A percentile compares a stretch with the other conserved stretches of the same genome.
These are phyloP conservation scores for Nematopogon swammerdamellus DNA, from an alignment of 2,888 invertebrate species.

Conservation along the genomic window DNA sequence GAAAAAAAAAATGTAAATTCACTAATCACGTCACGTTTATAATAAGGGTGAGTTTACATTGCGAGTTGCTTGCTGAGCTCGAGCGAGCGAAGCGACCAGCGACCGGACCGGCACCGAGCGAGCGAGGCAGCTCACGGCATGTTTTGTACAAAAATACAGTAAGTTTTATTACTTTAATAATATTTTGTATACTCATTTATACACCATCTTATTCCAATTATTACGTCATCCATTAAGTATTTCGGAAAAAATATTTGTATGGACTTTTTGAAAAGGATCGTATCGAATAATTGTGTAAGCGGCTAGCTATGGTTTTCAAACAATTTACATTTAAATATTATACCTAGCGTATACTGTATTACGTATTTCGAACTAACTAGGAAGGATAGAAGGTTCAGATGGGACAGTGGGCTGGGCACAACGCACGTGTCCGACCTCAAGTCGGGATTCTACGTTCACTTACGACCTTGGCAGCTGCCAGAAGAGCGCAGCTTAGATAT, in stretches of 20 bases:
- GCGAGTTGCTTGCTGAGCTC: no score
- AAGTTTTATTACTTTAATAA: conserved; percentile 9
- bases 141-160: conserved; percentile 40
- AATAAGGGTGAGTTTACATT: not conserved
- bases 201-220: not conserved
- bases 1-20: conserved; percentile 12
- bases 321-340: conserved; percentile 19
- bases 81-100: no score
- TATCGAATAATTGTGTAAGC: not conserved
- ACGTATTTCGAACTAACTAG: conserved; percentile 28
- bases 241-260: not conserved
- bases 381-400: not conserved
- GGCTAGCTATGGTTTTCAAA: not conserved
- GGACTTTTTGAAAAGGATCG: not conserved
- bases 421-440: no score
- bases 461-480: not conserved
- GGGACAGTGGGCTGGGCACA: no score
- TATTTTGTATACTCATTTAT: not conserved
- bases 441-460: no score
- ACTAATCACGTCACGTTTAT: conserved; percentile 1
- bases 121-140: no score
- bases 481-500: not conserved
- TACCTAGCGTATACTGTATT: conserved; percentile 51
- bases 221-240: not conserved
- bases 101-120: no score